Evolutionary conservation across 1,140 invertebrate species (phyloP), one percentile per base, ranked within the genome.

Genomic region (Drosophila rufa): DNA sequence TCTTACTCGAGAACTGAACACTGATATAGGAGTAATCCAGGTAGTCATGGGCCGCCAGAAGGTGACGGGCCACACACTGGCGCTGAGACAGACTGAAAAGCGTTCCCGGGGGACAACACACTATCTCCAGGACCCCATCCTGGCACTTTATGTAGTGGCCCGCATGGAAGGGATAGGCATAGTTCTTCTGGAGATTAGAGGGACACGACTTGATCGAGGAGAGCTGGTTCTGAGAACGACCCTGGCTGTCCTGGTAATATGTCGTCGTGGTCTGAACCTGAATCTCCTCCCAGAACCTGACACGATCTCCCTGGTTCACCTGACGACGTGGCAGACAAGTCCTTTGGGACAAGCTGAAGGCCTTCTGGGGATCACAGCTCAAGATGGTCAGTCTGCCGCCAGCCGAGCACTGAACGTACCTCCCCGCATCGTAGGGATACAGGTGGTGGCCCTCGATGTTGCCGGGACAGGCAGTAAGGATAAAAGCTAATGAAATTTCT

Each of bases 371-470:
- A 0, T 45, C 71, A 74, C 91, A 92, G 15, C 58, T 78, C 8
- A 80, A 25, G 11, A 92, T 66, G 11, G 74, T 61, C 78, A 92
- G 68, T 15, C 53, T 46, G 8, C 80, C 76, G 15, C 47, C 56
- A 17, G 55, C n/a, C 2, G 33, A 56, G 67, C 91, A 92, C 8
- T 57, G 70, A 2, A 92, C 56, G 42, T 86, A 92, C 58, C 80
- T 87, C 17, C 36, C 55, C 1, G 75, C 85, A 90, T 92, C 91
- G 19, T 84, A 92, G 17, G 91, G 91, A 82, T 92, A 92, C 14
- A 91, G 43, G 30, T 90, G 82, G 14, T 79, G 45, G 3, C 91
- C 91, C 43, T 82, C 78, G 1, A 83, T 79, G 38, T 61, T 43
- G 9, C 40, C 61, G 6, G 84, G 84, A 38, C 84, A 89, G 9